Evolutionary conservation across 23 tunicate species (phyloP), one percentile per base, ranked within the genome.

Genomic region (Corella eumyota): DNA sequence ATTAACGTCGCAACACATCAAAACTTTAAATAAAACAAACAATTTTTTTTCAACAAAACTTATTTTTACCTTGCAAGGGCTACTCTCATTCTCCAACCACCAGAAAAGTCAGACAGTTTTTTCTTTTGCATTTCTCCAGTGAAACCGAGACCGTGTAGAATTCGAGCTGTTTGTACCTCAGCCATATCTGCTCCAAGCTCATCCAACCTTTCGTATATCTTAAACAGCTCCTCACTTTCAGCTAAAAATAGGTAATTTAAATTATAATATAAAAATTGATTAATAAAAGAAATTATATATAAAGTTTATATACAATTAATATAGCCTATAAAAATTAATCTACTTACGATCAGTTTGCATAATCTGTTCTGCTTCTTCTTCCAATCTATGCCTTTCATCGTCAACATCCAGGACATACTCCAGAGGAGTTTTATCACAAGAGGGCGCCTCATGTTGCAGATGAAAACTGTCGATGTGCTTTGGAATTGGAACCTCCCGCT

Each of bases 1-100:
- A n/a, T n/a, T n/a, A n/a, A n/a, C n/a, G n/a, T n/a, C n/a, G n/a
- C n/a, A n/a, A n/a, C n/a, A n/a, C n/a, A n/a, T n/a, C n/a, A n/a
- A n/a, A n/a, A n/a, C n/a, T n/a, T n/a, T n/a, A n/a, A n/a, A n/a
- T n/a, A n/a, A n/a, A n/a, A n/a, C n/a, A n/a, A n/a, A n/a, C n/a
- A n/a, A n/a, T n/a, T n/a, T n/a, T n/a, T n/a, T n/a, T n/a, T n/a
- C n/a, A n/a, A n/a, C n/a, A n/a, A n/a, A n/a, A n/a, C 48, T 40
- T 9, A 40, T 15, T 9, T 27, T 54, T 19, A 80, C 91, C 91
- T 83, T n/a, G 96, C 96, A 22, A 88, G 72, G 9, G 96, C 79
- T 11, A 88, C 96, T 66, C 96, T 51, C 96, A 88, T 88, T 67
- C 96, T 66, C 96, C 96, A 88, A 50, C 96, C 96, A 25, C 96